Evolutionary conservation across 2,797 vertebrate genomes (phyloP).

Genomic region (Fundulus diaphanus): DNA sequence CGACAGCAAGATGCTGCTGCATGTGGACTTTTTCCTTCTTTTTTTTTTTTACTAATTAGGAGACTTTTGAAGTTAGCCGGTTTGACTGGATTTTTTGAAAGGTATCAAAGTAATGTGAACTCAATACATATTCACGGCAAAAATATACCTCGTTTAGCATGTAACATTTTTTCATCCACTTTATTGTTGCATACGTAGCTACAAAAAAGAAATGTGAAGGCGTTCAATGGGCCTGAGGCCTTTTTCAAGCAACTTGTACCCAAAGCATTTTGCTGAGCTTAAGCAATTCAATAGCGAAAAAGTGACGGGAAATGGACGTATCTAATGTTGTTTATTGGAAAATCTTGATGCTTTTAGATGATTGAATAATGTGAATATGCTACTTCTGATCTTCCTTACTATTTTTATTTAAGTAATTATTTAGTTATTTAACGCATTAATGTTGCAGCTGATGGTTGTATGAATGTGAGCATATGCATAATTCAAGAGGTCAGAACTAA

Average conservation of each 20-base stretch:
- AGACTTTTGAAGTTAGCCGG: too few species aligned
- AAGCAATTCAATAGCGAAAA: too few species aligned
- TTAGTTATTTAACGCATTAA: slow-evolving; percentile 1
- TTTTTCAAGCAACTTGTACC: too few species aligned
- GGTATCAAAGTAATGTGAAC: neutral
- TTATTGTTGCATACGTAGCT: neutral
- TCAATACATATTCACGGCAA: neutral
- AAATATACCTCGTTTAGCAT: neutral
- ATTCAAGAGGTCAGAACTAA: slow-evolving; percentile 9
- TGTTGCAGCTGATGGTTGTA: neutral
- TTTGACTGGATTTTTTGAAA: too few species aligned
- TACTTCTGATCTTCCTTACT: neutral
- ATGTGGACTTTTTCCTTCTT: too few species aligned
- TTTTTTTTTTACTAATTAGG: too few species aligned
- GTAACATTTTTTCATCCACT: too few species aligned
- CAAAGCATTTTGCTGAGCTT: too few species aligned
- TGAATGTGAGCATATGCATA: neutral
- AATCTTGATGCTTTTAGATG: neutral
- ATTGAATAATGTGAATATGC: neutral
- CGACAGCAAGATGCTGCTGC: too few species aligned
- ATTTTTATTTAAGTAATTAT: neutral
- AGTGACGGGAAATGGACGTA: too few species aligned
- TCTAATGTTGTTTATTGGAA: too few species aligned
- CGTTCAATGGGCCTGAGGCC: too few species aligned
- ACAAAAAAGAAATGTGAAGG: neutral